phyloP scores from a whole-genome alignment of 2,797 vertebrate species.

The Lophura swinhoii region DNA sequence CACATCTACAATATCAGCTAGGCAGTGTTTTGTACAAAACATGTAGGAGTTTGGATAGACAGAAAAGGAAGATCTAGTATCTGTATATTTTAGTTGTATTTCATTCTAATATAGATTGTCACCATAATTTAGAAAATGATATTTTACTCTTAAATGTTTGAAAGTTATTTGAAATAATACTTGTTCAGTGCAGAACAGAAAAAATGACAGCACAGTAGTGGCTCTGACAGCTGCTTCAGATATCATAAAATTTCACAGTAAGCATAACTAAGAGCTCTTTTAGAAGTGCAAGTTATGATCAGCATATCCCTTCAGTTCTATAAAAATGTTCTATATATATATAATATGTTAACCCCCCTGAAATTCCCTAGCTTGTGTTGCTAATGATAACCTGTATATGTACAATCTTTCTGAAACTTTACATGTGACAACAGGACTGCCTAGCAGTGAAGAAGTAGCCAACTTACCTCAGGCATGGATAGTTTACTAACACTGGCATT shows the following conservation, averaged over 20 bases:
- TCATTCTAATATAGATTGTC: neutral
- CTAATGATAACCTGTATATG: neutral
- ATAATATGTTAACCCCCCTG: rapidly evolving
- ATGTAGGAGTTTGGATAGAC: neutral
- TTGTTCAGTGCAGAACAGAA: neutral
- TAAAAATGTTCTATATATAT: neutral
- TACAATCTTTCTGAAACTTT: neutral
- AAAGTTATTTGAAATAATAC: neutral
- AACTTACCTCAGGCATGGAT: neutral
- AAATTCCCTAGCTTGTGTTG: neutral
- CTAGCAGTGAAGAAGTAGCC: neutral
- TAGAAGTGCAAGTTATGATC: neutral
- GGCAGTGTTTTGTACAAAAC: neutral
- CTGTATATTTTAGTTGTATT: neutral
- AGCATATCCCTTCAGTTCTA: neutral
- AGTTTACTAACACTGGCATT: neutral
- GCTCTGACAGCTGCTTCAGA: neutral
- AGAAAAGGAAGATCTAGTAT: neutral
- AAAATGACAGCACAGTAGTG: neutral
- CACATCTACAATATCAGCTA: neutral
- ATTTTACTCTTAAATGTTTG: neutral
- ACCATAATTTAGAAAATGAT: neutral
- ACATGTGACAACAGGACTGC: neutral
- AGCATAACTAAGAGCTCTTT: neutral
- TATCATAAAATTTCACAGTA: neutral